phyloP scores from a whole-genome alignment of 2,113 vertebrate genomes.

The Rhagologus leucostigma region DNA sequence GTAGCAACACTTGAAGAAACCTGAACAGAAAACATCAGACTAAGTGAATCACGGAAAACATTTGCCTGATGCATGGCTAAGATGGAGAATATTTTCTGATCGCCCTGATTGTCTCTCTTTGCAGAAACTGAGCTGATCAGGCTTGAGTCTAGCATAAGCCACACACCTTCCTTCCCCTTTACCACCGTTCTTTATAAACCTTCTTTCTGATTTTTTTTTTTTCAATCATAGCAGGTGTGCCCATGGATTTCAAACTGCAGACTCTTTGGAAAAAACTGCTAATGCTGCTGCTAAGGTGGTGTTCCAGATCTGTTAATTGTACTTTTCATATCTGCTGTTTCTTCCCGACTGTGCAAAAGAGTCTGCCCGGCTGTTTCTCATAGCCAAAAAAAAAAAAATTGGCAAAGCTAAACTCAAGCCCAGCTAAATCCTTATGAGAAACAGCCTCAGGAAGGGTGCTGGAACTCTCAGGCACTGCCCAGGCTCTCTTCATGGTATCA shows the following conservation, averaged over 20 bases:
- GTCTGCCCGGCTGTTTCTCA: not conserved
- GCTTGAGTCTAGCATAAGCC: not conserved
- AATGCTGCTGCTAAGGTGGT: not conserved
- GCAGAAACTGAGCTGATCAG: not conserved
- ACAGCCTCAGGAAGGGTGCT: rapidly evolving
- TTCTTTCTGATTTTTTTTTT: not conserved
- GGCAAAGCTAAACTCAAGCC: not conserved
- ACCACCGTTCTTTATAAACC: not conserved
- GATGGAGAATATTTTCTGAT: not conserved
- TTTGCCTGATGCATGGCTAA: not conserved
- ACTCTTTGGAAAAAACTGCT: not conserved
- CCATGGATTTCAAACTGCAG: not conserved
- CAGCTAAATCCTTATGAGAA: not conserved
- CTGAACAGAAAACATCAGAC: not conserved
- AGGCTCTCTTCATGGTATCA: not conserved
- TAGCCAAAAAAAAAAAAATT: rapidly evolving
- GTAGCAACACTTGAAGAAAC: not conserved
- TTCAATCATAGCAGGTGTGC: not conserved
- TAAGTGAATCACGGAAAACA: not conserved
- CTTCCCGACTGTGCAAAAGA: not conserved
- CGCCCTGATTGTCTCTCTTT: not conserved
- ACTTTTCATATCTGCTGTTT: not conserved
- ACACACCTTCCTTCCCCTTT: not conserved
- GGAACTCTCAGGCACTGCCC: not conserved
- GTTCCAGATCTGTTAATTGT: not conserved